Conservation (phyloP, 2,797 vertebrate genomes). For the Halcyon chelicuti region DNA sequence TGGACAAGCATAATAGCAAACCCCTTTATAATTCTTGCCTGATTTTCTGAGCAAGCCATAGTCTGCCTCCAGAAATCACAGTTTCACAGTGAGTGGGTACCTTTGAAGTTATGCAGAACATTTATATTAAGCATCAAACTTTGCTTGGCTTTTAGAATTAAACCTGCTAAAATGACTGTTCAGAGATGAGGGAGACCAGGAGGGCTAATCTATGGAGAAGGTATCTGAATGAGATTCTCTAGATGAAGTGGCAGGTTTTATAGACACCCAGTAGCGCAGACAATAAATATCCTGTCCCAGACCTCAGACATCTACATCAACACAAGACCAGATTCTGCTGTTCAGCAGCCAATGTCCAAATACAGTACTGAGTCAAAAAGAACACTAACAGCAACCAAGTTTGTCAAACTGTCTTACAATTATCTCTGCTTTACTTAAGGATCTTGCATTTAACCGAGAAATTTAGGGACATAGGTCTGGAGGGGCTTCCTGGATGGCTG, state of each 20-base stretch:
- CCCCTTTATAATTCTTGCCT: not conserved
- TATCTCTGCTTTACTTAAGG: not conserved
- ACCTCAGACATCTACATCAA: not conserved
- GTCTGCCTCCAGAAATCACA: slow-evolving; percentile 69
- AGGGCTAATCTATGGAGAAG: not conserved
- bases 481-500: not conserved
- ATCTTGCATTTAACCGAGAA: not conserved
- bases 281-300: not conserved
- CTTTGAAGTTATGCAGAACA: slow-evolving; percentile 45
- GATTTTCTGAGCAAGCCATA: slow-evolving; percentile 50
- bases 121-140: slow-evolving; percentile 65
- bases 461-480: not conserved
- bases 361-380: not conserved
- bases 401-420: not conserved
- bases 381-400: not conserved
- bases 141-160: slow-evolving; percentile 16
- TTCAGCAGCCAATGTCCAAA: not conserved
- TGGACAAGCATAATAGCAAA: not conserved
- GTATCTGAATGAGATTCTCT: not conserved
- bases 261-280: not conserved
- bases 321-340: not conserved
- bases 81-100: slow-evolving; percentile 63
- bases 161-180: not conserved
- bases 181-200: not conserved
- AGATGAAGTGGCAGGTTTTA: not conserved